These are phyloP conservation scores for Melanerpes aurifrons DNA, from an alignment of 2,113 vertebrate genomes.

Conservation along the genomic window DNA sequence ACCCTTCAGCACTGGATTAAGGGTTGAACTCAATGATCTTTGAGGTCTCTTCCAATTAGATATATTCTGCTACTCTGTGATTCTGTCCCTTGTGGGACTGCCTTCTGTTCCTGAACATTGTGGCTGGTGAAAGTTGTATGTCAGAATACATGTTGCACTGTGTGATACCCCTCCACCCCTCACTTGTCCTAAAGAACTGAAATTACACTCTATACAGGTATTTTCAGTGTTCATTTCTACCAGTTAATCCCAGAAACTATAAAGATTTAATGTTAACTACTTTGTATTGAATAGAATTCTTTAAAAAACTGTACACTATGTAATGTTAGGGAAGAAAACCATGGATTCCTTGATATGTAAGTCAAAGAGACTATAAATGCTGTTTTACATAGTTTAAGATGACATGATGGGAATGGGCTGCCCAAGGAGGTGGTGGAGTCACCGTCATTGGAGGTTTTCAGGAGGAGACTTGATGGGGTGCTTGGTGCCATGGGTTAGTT, in stretches of 20 bases:
- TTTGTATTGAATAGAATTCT: background rate
- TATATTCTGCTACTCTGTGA: background rate
- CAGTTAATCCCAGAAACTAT: background rate
- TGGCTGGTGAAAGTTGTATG: background rate
- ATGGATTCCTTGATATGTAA: background rate
- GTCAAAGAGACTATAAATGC: background rate
- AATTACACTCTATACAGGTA: background rate
- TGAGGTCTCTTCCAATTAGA: no score
- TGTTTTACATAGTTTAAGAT: background rate
- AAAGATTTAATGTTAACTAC: background rate
- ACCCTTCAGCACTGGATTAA: no score
- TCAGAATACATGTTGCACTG: background rate
- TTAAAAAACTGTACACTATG: background rate
- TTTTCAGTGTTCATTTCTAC: background rate
- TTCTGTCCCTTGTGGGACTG: background rate
- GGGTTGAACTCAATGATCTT: no score
- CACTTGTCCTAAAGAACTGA: background rate
- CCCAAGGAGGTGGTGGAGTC: no score
- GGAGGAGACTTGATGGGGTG: no score
- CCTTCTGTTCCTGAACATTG: background rate
- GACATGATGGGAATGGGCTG: no score
- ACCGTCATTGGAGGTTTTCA: no score
- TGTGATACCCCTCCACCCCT: accelerated
- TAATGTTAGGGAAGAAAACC: background rate
- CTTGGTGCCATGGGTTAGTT: no score